These are phyloP conservation scores for Empidonax traillii DNA, from an alignment of 2,113 vertebrate genomes.

Conservation along the genomic window DNA sequence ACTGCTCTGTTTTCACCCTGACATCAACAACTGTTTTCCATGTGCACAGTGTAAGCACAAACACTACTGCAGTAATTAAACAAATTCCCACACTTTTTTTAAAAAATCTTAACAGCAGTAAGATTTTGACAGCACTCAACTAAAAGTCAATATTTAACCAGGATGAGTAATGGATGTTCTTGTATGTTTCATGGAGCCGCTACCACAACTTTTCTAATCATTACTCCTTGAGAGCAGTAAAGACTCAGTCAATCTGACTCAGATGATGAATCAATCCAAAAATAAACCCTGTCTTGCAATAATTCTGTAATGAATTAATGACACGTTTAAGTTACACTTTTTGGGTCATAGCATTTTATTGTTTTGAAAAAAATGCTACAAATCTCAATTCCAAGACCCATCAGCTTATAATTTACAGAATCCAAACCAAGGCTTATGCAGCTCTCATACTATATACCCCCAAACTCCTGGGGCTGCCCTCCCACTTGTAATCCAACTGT, in stretches of 20 bases:
- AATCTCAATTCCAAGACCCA: neutral
- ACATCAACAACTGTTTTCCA: neutral
- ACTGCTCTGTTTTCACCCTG: neutral
- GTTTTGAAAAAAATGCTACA: neutral
- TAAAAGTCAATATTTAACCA: neutral
- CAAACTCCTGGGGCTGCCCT: neutral
- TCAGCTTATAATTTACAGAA: neutral
- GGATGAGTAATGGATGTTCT: neutral
- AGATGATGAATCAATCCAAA: neutral
- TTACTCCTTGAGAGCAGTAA: neutral
- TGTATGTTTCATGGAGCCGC: neutral
- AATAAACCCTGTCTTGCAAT: neutral
- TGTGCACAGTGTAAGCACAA: neutral
- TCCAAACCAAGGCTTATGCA: neutral
- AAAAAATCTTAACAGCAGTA: neutral
- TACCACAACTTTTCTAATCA: neutral
- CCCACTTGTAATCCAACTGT: neutral
- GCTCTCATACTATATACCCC: accelerated
- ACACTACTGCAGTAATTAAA: neutral
- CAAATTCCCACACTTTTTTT: neutral
- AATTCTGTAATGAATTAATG: neutral
- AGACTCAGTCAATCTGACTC: neutral
- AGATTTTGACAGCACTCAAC: neutral
- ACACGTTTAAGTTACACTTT: neutral
- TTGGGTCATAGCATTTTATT: neutral